Evolutionary conservation across 2,888 invertebrate species (phyloP), one percentile per base, ranked within the genome.

Genomic region (Athalia rosae): DNA sequence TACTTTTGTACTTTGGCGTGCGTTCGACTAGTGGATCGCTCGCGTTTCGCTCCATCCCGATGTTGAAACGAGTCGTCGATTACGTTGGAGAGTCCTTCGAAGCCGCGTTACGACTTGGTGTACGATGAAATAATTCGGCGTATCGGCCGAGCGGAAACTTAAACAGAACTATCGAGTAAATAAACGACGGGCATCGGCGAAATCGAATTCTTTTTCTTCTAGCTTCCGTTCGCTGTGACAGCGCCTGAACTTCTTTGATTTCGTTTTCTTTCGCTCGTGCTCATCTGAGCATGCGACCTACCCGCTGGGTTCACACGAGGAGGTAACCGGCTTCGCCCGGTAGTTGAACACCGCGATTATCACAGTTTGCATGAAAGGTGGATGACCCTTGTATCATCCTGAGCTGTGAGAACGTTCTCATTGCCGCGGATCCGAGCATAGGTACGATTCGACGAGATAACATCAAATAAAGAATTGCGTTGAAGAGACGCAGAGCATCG

Each of bases 341-440:
- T 48, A 61, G 50, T 50, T 74, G n/a, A 62, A 62, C 13, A 62
- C n/a, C 53, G 74, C 41, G 50, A 61, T 61, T 61, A 74, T 74
- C 74, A 47, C n/a, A 48, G 48, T 74, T 74, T 74, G 74, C 74
- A 62, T 61, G 5, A 48, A 62, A 74, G 74, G 74, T 74, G 48
- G 62, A 50, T 62, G 74, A 74, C 61, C 59, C 62, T 62, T 8
- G 45, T 28, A 28, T 15, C 71, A 43, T 45, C 13, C 41, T 45
- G 45, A 74, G 41, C 61, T 59, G 74, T 74, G 74, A 62, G 74
- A 74, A 74, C 41, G 74, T 74, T 74, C 59, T 48, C 61, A 74
- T 74, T 74, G 74, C 74, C 48, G 61, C 62, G 61, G 61, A 48
- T 61, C 56, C 71, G 58, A 3, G 48, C 47, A 73, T 6, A 67